Base-by-base conservation (phyloP, 2,113 vertebrate species). In the Nymphicus hollandicus region DNA sequence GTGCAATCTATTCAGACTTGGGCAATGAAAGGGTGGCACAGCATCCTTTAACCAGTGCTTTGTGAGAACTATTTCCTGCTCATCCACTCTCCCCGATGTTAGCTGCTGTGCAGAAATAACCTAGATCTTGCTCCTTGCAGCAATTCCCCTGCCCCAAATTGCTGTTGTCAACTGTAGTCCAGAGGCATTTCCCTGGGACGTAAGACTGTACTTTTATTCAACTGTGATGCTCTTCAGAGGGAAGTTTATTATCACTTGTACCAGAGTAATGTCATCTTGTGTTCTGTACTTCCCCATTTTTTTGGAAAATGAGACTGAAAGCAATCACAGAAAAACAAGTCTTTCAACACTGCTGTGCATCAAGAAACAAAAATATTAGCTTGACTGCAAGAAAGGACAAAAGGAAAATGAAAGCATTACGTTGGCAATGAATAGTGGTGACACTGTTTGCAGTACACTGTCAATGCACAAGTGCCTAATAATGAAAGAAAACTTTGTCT, bases 201-300 rank as follows among this genome's bases (percentile, higher is more conserved):
- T 39, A 55, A 35, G 33, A 19, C 18, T 68, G 44, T 2, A 7
- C 44, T 69, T 85, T 50, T 58, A 17, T 53, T 71, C 8, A 4
- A 1, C 28, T 18, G 23, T 2, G 64, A n/a, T 46, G n/a, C 69
- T 52, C 29, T 63, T 53, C 37, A 68, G 70, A 64, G 74, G 16
- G 63, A 76, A 78, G 31, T 33, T 43, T 17, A 23, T 79, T 44
- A 43, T 41, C 55, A 1, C 58, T 65, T 4, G 6, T 9, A 7
- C 10, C 3, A 4, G 24, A 56, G 17, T 8, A 20, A 39, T 9
- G 49, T 43, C 4, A 0, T 25, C 0, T 0, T 52, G 27, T 66
- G 52, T 35, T 69, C 80, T 49, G 7, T 16, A 1, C 41, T 80
- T 66, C 55, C 25, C 56, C 24, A 4, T 23, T 70, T 23, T 17